phyloP scores from a whole-genome alignment of 2,113 vertebrate genomes.

The Ginglymostoma cirratum region DNA sequence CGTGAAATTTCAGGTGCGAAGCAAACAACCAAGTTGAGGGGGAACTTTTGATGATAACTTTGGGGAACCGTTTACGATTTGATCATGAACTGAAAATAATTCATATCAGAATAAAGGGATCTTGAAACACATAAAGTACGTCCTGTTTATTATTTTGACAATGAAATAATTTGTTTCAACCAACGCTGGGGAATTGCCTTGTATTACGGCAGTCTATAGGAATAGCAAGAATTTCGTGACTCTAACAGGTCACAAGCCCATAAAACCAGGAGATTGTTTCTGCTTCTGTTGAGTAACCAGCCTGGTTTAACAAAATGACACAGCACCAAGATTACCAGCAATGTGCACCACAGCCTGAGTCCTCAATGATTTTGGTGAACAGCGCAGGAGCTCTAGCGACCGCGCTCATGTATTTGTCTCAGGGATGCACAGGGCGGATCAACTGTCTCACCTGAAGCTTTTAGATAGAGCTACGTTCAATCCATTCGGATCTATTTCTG shows the following conservation, averaged over 20 bases:
- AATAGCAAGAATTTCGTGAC: neutral
- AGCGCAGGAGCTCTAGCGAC: too few relatives aligned
- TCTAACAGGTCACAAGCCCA: neutral
- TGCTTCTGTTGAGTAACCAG: neutral
- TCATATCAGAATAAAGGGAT: neutral
- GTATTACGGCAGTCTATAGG: neutral
- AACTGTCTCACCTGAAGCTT: neutral
- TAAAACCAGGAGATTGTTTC: neutral
- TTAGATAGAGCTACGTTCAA: neutral
- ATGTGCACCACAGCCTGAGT: too few relatives aligned
- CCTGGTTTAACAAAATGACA: too few relatives aligned
- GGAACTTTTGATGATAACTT: neutral
- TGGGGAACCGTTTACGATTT: neutral
- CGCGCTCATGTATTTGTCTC: too few relatives aligned
- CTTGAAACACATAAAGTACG: neutral
- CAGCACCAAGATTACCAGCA: too few relatives aligned
- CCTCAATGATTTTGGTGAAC: too few relatives aligned
- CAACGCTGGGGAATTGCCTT: neutral
- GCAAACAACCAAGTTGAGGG: neutral
- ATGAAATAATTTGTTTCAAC: too few relatives aligned
- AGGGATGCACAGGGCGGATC: too few relatives aligned
- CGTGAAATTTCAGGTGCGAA: neutral
- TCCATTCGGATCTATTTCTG: neutral
- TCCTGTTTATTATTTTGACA: neutral
- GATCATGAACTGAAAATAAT: neutral